A percentile compares a stretch with the other conserved stretches of the same genome.
These are phyloP conservation scores for Proisotoma minuta DNA, from an alignment of 2,888 invertebrate species.

Conservation along the genomic window DNA sequence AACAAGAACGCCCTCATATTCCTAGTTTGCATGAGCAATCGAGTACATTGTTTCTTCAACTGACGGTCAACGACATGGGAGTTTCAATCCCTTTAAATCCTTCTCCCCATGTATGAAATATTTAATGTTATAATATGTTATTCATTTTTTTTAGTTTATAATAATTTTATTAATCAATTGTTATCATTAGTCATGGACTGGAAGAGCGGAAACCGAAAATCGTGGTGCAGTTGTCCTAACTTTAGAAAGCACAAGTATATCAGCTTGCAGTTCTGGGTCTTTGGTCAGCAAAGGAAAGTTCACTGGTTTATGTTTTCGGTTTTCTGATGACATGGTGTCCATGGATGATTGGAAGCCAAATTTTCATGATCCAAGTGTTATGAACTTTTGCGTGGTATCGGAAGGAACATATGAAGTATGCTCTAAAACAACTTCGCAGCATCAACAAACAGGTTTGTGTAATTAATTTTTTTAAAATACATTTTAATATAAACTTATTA, in stretches of 20 bases:
- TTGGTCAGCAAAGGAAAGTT: constrained; percentile 88
- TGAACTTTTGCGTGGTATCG: constrained; percentile 95
- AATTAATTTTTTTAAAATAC: neutral
- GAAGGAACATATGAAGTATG: constrained; percentile 98
- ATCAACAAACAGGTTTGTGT: constrained; percentile 63
- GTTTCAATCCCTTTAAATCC: constrained; percentile 88
- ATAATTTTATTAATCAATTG: neutral
- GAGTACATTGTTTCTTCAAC: constrained; percentile 84
- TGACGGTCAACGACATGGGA: constrained; percentile 94
- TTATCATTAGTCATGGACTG: constrained; percentile 52
- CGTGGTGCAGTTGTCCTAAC: constrained; percentile 92
- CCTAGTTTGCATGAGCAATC: constrained; percentile 57
- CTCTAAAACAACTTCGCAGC: constrained; percentile 82
- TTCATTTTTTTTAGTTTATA: neutral
- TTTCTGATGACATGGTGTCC: constrained; percentile 94
- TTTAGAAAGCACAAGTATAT: constrained; percentile 91
- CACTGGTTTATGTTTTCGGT: constrained; percentile 84
- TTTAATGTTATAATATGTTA: constrained; percentile 12
- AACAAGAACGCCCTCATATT: constrained; percentile 27
- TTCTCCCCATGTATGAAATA: constrained; percentile 60
- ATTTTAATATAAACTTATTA: neutral
- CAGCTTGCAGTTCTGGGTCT: constrained; percentile 91
- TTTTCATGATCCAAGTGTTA: constrained; percentile 67
- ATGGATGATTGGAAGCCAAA: constrained; percentile 94
- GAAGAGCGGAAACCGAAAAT: constrained; percentile 67